Evolutionary conservation across 2,888 invertebrate genomes (phyloP).

Genomic region (Eutolmus rufibarbis): DNA sequence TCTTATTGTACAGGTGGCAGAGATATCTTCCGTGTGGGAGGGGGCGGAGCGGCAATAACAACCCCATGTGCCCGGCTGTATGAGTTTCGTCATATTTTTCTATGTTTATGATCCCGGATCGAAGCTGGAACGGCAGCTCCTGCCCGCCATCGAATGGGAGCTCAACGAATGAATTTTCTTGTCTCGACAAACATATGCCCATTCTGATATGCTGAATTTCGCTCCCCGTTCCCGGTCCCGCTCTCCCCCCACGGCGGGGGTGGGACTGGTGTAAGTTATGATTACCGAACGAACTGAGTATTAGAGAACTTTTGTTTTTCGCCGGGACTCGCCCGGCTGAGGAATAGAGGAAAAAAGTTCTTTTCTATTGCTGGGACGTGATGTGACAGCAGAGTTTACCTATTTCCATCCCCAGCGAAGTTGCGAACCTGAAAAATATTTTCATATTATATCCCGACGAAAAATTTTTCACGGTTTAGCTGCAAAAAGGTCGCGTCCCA

Average conservation of each 20-base stretch:
- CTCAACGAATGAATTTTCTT: slow-evolving; percentile 28
- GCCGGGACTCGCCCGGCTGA: not conserved
- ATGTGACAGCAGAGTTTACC: slow-evolving; percentile 47
- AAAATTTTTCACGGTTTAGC: slow-evolving; percentile 31
- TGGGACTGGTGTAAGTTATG: slow-evolving; percentile 33
- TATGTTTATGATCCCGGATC: slow-evolving; percentile 44
- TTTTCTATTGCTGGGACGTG: slow-evolving; percentile 46
- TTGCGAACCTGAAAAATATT: slow-evolving; percentile 20
- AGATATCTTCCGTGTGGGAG: not conserved
- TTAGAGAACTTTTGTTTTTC: slow-evolving; percentile 33
- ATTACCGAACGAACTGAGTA: slow-evolving; percentile 39
- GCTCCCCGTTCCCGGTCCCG: not conserved
- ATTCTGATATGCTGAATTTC: slow-evolving; percentile 37
- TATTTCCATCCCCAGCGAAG: slow-evolving; percentile 11
- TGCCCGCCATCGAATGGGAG: slow-evolving; percentile 19
- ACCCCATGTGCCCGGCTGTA: slow-evolving; percentile 37
- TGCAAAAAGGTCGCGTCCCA: not conserved
- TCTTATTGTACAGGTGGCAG: slow-evolving; percentile 28
- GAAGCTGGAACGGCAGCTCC: slow-evolving; percentile 28
- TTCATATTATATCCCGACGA: not conserved
- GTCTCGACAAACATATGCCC: slow-evolving; percentile 41
- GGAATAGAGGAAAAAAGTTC: slow-evolving; percentile 42
- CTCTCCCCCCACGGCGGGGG: not conserved
- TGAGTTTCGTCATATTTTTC: slow-evolving; percentile 46
- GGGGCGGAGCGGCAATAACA: not conserved